These are phyloP conservation scores for Potamilus streckersoni DNA, from an alignment of 1,140 invertebrate genomes.

Conservation along the genomic window DNA sequence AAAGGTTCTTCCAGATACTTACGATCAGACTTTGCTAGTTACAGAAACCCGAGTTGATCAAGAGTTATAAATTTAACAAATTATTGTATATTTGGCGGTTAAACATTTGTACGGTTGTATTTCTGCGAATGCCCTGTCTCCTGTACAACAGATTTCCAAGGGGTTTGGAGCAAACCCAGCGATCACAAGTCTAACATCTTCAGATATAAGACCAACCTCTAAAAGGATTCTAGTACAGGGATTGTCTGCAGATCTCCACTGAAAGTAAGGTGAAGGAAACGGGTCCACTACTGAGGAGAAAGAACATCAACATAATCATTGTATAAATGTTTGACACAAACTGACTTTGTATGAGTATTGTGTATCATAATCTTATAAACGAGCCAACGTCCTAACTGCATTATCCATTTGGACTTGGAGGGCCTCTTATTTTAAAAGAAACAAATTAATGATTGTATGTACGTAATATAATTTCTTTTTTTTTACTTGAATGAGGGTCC, in stretches of 20 bases:
- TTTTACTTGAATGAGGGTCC: background rate
- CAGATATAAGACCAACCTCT: constrained; percentile 1
- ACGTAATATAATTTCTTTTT: constrained; percentile 16
- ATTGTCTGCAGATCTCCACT: background rate
- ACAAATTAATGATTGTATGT: constrained; percentile 24
- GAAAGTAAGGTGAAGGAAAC: constrained; percentile 7
- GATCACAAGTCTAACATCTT: background rate
- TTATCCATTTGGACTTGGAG: constrained; percentile 20
- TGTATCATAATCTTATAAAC: constrained; percentile 10
- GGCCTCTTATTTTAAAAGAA: constrained; percentile 23
- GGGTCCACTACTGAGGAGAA: constrained; percentile 28
- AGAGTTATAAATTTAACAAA: no score
- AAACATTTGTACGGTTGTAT: background rate
- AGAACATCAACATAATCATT: constrained; percentile 33
- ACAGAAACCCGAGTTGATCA: no score
- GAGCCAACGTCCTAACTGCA: constrained; percentile 20
- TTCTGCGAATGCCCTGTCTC: background rate
- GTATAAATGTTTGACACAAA: constrained; percentile 1
- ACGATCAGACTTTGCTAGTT: no score
- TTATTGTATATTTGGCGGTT: background rate
- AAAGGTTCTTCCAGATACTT: background rate
- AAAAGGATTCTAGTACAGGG: constrained; percentile 3
- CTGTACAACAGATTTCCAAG: background rate
- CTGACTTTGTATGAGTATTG: constrained; percentile 28
- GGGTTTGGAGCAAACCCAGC: constrained; percentile 1